phyloP scores from a whole-genome alignment of 2,888 invertebrate genomes.

The Bursaphelenchus okinawaensis region DNA sequence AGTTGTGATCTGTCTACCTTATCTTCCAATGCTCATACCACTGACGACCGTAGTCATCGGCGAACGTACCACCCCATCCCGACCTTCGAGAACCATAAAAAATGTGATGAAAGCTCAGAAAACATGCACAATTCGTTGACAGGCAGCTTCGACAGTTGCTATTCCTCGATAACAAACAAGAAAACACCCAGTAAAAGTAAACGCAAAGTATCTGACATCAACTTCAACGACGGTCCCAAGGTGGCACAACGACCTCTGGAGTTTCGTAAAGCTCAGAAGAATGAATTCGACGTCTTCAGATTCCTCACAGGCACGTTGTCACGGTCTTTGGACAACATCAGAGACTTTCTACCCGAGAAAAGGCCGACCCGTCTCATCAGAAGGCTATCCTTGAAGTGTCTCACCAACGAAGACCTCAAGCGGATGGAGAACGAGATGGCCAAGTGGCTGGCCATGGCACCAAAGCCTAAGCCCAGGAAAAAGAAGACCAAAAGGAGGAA shows the following conservation, averaged over 20 bases:
- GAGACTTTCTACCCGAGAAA: not conserved
- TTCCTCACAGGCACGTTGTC: not conserved
- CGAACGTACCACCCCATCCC: not conserved
- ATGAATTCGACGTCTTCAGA: not conserved
- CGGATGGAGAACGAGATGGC: not conserved
- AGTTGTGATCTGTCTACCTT: not conserved
- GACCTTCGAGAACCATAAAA: not conserved
- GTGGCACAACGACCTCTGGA: not conserved
- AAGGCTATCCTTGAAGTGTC: not conserved
- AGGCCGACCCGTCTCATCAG: not conserved
- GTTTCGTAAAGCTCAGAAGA: not conserved
- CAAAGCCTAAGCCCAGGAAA: not conserved
- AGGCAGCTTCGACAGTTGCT: not conserved
- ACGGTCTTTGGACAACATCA: not conserved
- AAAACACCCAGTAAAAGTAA: not conserved
- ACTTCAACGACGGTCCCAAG: not conserved
- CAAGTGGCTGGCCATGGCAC: not conserved
- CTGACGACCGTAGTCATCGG: not conserved
- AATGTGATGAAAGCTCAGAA: not conserved
- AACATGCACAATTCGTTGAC: not conserved
- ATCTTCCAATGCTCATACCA: not conserved
- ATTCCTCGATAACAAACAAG: not conserved
- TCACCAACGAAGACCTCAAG: not conserved
- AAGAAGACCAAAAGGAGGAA: not conserved
- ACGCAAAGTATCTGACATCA: no score